These are phyloP conservation scores for Cladopsammia gracilis DNA, from an alignment of 64 coral and sea anemone species.

Conservation along the genomic window DNA sequence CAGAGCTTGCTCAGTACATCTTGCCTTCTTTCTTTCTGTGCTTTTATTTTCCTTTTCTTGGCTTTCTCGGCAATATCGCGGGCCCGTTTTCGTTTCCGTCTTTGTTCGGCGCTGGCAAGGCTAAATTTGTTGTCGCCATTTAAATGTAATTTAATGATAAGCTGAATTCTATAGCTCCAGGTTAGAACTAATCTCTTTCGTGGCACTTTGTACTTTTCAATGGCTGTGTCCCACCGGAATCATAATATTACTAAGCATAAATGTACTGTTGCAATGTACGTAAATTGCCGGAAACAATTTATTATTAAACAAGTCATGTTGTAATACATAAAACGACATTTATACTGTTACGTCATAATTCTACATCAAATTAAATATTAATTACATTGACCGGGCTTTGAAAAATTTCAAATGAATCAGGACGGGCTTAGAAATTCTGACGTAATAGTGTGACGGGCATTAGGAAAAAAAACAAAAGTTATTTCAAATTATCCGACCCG, in stretches of 20 bases:
- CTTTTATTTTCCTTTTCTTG: too few relatives aligned
- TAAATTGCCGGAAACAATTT: too few relatives aligned
- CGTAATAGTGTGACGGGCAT: neutral
- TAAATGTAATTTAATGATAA: neutral
- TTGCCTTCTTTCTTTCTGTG: too few relatives aligned
- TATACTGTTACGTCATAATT: neutral
- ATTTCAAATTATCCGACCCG: too few relatives aligned
- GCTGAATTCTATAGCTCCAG: neutral
- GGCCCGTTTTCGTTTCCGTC: too few relatives aligned
- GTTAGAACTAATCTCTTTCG: neutral
- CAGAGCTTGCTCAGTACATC: too few relatives aligned
- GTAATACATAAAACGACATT: too few relatives aligned
- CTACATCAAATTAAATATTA: neutral
- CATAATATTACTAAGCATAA: neutral
- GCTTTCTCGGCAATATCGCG: too few relatives aligned
- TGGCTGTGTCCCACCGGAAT: neutral
- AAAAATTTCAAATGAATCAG: neutral
- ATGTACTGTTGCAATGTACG: neutral
- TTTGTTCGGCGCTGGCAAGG: too few relatives aligned
- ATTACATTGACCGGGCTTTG: constrained; percentile 18
- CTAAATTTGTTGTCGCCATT: too few relatives aligned
- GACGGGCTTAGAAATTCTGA: constrained; percentile 31
- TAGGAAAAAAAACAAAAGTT: neutral
- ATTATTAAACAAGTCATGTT: too few relatives aligned
- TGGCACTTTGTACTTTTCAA: constrained; percentile 4